Evolutionary conservation across 2,113 vertebrate genomes (phyloP).

Genomic region (Varanus komodoensis): DNA sequence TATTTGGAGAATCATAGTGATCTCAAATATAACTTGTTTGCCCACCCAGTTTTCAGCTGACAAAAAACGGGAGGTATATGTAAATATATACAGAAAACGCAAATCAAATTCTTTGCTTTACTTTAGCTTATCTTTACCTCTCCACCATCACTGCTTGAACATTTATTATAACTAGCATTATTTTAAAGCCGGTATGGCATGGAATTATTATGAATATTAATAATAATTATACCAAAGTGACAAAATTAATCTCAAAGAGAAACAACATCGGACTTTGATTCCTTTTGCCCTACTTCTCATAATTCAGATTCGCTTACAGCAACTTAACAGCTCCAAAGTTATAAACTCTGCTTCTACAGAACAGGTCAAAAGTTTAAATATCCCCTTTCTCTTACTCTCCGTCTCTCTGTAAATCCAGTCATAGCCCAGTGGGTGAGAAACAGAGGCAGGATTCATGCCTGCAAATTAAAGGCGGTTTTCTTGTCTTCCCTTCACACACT

Average conservation of each 20-base stretch:
- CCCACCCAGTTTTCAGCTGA: background rate
- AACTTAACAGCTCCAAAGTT: background rate
- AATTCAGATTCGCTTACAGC: slow-evolving; percentile 61
- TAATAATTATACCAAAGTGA: slow-evolving; percentile 44
- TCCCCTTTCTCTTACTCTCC: background rate
- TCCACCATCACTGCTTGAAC: background rate
- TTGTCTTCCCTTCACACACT: background rate
- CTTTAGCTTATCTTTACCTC: background rate
- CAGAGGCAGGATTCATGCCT: slow-evolving; percentile 13
- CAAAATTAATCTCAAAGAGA: slow-evolving; percentile 66
- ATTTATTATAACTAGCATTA: too few relatives aligned
- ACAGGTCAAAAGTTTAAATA: slow-evolving; percentile 26
- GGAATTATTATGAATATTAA: too few relatives aligned
- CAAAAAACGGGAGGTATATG: background rate
- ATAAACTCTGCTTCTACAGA: slow-evolving; percentile 2
- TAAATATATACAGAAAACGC: slow-evolving; percentile 30
- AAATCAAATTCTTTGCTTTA: background rate
- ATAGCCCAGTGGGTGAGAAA: background rate
- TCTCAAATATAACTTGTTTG: too few relatives aligned
- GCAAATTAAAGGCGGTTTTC: background rate
- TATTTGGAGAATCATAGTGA: too few relatives aligned
- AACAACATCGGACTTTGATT: slow-evolving; percentile 55
- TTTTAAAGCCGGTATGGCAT: too few relatives aligned
- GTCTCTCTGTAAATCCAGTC: background rate
- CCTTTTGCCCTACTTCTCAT: slow-evolving; percentile 50